Percentiles rank a stretch among this genome's conserved stretches.
Conservation (phyloP, 2,888 invertebrate species). For the Coenonympha glycerion region DNA sequence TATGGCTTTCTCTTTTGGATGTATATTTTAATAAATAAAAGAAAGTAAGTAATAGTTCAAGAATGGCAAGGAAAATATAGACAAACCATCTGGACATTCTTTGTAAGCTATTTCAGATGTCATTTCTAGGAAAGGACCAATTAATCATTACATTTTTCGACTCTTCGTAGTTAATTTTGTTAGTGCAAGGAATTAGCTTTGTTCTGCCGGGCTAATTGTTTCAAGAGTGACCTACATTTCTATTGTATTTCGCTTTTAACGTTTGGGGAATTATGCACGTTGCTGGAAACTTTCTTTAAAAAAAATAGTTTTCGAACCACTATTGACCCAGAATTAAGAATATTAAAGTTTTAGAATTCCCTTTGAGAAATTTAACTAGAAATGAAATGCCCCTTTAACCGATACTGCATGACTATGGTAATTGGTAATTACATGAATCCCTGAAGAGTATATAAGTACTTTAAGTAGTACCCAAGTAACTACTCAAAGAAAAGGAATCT, state of each 20-base stretch:
- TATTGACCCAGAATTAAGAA: too few species aligned
- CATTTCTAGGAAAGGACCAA: not conserved
- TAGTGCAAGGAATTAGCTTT: conserved; percentile 7
- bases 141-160: conserved; percentile 1
- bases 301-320: too few species aligned
- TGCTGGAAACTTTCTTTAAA: not conserved
- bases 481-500: too few species aligned
- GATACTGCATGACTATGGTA: too few species aligned
- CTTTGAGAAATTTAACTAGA: too few species aligned
- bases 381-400: too few species aligned
- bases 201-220: conserved; percentile 13
- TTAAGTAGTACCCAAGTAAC: too few species aligned
- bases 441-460: too few species aligned
- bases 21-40: too few species aligned
- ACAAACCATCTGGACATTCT: not conserved
- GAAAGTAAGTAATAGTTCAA: not conserved
- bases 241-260: conserved; percentile 6
- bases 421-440: too few species aligned
- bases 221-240: conserved; percentile 3
- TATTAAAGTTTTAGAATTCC: too few species aligned
- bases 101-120: not conserved
- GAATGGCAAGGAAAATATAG: not conserved
- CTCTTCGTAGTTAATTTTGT: conserved; percentile 30
- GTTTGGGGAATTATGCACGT: conserved; percentile 8
- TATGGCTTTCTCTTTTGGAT: too few species aligned